Conservation (phyloP, 2,113 vertebrate species). For the Sitta europaea region DNA sequence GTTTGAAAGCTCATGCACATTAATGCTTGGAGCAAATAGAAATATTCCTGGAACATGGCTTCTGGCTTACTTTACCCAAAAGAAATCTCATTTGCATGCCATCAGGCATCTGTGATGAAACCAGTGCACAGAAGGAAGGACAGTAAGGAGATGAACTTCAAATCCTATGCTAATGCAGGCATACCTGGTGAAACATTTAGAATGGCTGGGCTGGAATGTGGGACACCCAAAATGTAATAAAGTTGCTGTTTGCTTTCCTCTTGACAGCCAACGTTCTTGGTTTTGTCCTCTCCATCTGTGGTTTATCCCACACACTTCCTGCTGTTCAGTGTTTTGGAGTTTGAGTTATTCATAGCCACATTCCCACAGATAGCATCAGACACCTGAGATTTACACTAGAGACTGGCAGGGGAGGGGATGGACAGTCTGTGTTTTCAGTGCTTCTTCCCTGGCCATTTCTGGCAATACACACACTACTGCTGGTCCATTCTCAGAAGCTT, state of each 20-base stretch:
- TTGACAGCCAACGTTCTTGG: neutral
- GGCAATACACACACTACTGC: neutral
- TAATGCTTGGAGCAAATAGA: neutral
- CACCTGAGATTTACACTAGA: neutral
- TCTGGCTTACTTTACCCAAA: neutral
- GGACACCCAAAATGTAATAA: neutral
- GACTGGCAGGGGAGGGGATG: rapidly evolving
- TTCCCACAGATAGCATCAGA: neutral
- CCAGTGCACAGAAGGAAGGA: neutral
- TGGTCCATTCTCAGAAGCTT: neutral
- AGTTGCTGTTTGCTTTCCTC: neutral
- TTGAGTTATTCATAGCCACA: neutral
- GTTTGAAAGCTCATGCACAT: neutral
- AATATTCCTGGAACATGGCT: neutral
- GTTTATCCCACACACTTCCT: neutral
- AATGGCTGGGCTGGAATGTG: neutral
- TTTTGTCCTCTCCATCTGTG: neutral
- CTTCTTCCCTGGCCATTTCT: neutral
- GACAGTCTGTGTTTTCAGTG: neutral
- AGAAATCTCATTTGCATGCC: neutral
- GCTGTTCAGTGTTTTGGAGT: neutral
- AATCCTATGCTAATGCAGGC: neutral
- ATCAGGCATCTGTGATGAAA: neutral
- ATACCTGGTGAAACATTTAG: neutral
- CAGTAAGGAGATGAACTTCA: neutral